Conservation (phyloP, 2,113 vertebrate species). For the Phalacrocorax brasilianus region DNA sequence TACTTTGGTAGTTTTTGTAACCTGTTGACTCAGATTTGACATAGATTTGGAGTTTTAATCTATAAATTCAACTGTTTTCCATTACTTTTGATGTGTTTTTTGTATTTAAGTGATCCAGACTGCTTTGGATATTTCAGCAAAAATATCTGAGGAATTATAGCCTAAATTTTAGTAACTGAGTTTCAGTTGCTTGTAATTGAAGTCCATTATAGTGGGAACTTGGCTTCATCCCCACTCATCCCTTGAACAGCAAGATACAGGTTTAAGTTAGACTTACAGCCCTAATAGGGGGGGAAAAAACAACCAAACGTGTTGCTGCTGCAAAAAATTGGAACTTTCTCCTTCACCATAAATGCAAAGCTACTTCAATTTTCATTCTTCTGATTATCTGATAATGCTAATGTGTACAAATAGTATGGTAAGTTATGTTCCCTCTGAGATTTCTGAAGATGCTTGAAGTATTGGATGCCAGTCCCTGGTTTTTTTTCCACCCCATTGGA, state of each 20-base stretch:
- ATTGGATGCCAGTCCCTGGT: background rate
- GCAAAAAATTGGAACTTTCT: background rate
- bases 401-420: background rate
- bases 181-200: background rate
- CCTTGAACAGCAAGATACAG: background rate
- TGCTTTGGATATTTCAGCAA: background rate
- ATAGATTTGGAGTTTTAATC: background rate
- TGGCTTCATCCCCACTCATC: background rate
- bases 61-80: background rate
- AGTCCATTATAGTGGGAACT: background rate
- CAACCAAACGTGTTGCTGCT: background rate
- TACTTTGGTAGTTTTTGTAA: background rate
- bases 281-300: background rate
- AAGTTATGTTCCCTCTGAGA: background rate
- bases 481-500: accelerated
- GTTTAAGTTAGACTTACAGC: background rate
- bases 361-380: background rate
- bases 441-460: background rate
- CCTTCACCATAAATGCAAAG: background rate
- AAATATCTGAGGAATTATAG: background rate
- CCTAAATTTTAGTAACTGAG: background rate
- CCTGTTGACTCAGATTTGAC: background rate
- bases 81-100: background rate
- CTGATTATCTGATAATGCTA: background rate
- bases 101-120: background rate